Evolutionary conservation across 2,888 invertebrate species (phyloP), one percentile per base, ranked within the genome.

Genomic region (Hyles lineata): DNA sequence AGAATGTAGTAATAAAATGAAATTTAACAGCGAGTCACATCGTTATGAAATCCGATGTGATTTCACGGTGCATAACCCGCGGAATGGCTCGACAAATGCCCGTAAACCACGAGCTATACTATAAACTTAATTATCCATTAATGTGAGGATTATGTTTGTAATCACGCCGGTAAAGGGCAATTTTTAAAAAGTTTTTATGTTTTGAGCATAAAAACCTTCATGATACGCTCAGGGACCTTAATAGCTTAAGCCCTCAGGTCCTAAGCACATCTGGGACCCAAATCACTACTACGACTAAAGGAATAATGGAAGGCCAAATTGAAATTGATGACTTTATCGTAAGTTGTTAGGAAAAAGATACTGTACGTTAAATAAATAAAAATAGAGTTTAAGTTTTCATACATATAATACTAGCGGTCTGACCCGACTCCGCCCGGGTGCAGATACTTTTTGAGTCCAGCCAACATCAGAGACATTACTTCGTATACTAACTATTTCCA

Each of bases 91-190:
- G 17, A n/a, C 43, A 67, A 67, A 23, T 43, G 50, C 23, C 67
- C 43, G 23, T 50, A 50, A 55, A 7, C 55, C 55, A 67, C 50
- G 21, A 23, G 43, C 67, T 23, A 17, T 23, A 17, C 67, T 50
- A 67, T 50, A 43, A 43, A 23, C 50, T 23, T 67, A 67, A 67
- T 50, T 67, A 50, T 21, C 50, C 67, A 67, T 67, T 50, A 67
- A 67, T 50, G 21, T 21, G 21, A n/a, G 23, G 50, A 50, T 67
- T 67, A 50, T 50, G 50, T 67, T 67, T 67, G 50, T 67, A 50
- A 67, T 67, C 35, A 32, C 9, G 62, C 32, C 5, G 61, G 61
- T 61, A 2, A 50, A 67, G n/a, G n/a, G 6, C n/a, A 50, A 43
- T 15, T 17, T 63, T 55, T 67, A 50, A 25, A 23, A 67, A 67